Evolutionary conservation across 2,797 vertebrate genomes (phyloP).

Genomic region (Orientallactaga sibirica): DNA sequence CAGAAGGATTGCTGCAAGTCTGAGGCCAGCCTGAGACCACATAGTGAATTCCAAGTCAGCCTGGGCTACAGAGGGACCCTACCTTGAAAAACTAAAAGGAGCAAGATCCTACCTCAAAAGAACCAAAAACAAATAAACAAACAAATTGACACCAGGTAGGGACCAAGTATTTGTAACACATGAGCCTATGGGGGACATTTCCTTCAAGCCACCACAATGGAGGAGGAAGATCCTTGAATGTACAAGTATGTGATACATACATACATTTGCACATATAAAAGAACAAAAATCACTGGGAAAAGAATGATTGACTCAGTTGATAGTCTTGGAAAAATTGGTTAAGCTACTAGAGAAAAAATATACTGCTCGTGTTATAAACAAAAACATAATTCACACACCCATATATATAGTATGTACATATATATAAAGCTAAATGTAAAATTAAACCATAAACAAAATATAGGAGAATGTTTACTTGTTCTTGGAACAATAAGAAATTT

Average conservation of each 20-base stretch:
- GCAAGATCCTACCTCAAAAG: too few species aligned
- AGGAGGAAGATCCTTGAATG: background rate
- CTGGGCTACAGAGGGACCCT: too few species aligned
- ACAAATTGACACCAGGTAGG: background rate
- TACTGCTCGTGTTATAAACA: background rate
- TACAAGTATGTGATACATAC: too few species aligned
- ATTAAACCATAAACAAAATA: background rate
- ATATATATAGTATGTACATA: background rate
- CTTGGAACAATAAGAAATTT: background rate
- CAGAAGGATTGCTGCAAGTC: too few species aligned
- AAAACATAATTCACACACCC: background rate
- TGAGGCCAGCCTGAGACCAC: too few species aligned
- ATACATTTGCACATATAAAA: background rate
- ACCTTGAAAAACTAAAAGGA: too few species aligned
- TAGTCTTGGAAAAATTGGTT: slow-evolving; percentile 13
- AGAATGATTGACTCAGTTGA: background rate
- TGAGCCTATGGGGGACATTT: too few species aligned
- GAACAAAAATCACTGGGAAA: slow-evolving; percentile 11
- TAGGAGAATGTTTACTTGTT: background rate
- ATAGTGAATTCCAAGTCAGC: too few species aligned
- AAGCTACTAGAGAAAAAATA: slow-evolving; percentile 10
- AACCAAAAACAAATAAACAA: too few species aligned
- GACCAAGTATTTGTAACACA: too few species aligned
- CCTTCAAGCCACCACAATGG: too few species aligned
- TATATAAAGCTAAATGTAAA: slow-evolving; percentile 9